Evolutionary conservation across 2,888 invertebrate species (phyloP).

Genomic region (Nudaria mundana): DNA sequence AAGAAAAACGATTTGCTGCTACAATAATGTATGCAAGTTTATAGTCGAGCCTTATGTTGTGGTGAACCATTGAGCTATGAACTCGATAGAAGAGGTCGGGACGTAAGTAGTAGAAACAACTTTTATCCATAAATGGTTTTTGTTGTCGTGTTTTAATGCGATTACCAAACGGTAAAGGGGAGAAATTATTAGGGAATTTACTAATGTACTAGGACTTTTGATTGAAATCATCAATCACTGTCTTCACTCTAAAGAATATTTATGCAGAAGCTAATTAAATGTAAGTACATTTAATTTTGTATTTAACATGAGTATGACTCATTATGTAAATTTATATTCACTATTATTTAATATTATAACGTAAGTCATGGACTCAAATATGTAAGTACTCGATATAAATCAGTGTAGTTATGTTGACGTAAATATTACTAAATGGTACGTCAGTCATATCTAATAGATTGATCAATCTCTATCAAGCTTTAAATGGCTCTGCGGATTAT

Average conservation of each 20-base stretch:
- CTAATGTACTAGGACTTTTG: slow-evolving; percentile 11
- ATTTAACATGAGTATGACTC: background rate
- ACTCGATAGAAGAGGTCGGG: slow-evolving; percentile 25
- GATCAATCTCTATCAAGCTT: slow-evolving; percentile 31
- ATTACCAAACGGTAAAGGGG: slow-evolving; percentile 25
- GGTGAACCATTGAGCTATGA: slow-evolving; percentile 29
- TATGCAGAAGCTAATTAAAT: background rate
- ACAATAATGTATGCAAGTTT: slow-evolving; percentile 43
- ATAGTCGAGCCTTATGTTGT: slow-evolving; percentile 39
- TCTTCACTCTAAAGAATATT: slow-evolving; percentile 3
- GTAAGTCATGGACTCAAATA: background rate
- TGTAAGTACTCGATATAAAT: slow-evolving; percentile 14
- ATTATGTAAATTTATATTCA: background rate
- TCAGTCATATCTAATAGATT: slow-evolving; percentile 32
- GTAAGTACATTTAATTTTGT: background rate
- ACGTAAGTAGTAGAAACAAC: slow-evolving; percentile 16
- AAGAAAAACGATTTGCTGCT: slow-evolving; percentile 40
- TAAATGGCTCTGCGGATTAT: slow-evolving; percentile 28
- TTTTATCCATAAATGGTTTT: slow-evolving; percentile 23
- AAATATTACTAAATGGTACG: slow-evolving; percentile 19
- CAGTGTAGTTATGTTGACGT: slow-evolving; percentile 15
- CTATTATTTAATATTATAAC: slow-evolving; percentile 5
- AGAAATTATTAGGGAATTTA: slow-evolving; percentile 16
- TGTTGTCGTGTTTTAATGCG: slow-evolving; percentile 21
- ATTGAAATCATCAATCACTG: slow-evolving; percentile 13